A percentile compares a stretch with the other conserved stretches of the same genome.
Evolutionary conservation across 1,140 invertebrate genomes (phyloP).

Genomic region (Drosophila jambulina): DNA sequence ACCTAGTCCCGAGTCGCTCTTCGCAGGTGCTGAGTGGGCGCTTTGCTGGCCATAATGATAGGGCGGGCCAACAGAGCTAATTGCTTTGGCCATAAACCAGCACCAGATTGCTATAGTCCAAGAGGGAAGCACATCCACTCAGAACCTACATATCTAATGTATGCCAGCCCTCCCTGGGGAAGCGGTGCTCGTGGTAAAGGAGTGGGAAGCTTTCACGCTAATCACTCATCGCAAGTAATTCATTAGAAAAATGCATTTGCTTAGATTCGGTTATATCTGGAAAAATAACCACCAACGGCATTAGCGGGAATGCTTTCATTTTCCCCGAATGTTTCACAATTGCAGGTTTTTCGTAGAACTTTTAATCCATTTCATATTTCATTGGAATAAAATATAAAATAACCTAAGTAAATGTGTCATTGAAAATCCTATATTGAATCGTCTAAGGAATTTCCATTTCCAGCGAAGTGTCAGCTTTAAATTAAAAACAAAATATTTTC

Average conservation of each 20-base stretch:
- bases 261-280: conserved; percentile 8
- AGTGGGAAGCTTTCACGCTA: conserved; percentile 7
- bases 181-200: neutral
- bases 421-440: neutral
- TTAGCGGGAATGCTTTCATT: neutral
- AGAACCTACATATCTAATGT: conserved; percentile 11
- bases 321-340: neutral
- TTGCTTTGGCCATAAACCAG: conserved; percentile 60
- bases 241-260: conserved; percentile 35
- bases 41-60: conserved; percentile 50
- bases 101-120: conserved; percentile 47
- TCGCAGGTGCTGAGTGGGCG: conserved; percentile 37
- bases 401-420: too few species aligned
- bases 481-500: neutral
- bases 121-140: conserved; percentile 19
- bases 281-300: neutral
- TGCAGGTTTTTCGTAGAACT: neutral
- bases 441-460: neutral
- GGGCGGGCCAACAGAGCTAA: conserved; percentile 41
- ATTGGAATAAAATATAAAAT: neutral
- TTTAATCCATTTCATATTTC: neutral
- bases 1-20: neutral
- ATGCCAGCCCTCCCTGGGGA: neutral
- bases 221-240: conserved; percentile 15
- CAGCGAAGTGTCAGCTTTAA: neutral